These are phyloP conservation scores for Anagrus nilaparvatae DNA, from an alignment of 1,140 invertebrate species.

Conservation along the genomic window DNA sequence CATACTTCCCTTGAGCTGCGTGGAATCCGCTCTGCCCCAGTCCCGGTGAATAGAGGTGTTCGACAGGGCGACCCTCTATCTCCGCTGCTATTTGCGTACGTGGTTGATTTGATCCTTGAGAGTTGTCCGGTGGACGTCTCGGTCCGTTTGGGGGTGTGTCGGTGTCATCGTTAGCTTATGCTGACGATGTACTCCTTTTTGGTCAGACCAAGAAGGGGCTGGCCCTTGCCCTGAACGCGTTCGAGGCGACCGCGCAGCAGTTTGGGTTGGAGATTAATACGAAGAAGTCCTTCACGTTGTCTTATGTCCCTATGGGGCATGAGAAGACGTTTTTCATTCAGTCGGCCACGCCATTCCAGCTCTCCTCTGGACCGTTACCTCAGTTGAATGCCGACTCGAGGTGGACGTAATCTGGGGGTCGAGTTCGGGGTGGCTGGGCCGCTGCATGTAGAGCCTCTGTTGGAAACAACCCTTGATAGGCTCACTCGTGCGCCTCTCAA, in stretches of 20 bases:
- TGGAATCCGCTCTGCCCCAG: neutral
- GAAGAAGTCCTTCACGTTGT: no score
- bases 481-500: slow-evolving; percentile 26
- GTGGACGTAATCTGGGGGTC: slow-evolving; percentile 31
- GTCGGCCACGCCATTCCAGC: slow-evolving; percentile 3
- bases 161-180: no score
- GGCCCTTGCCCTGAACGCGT: no score
- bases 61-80: slow-evolving; percentile 18
- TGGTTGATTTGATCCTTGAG: slow-evolving; percentile 16
- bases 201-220: no score
- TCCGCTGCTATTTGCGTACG: slow-evolving; percentile 15
- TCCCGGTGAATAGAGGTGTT: slow-evolving; percentile 6
- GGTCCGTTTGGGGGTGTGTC: no score
- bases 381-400: slow-evolving; percentile 15
- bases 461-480: slow-evolving; percentile 11
- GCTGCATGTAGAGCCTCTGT: neutral
- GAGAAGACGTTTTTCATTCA: no score
- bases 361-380: neutral
- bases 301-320: no score
- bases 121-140: no score
- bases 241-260: no score
- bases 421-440: no score
- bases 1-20: slow-evolving; percentile 8
- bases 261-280: slow-evolving; percentile 24
- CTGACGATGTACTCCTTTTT: no score